These are phyloP conservation scores for Amphipoea oculea DNA, from an alignment of 2,888 invertebrate genomes.

Conservation along the genomic window DNA sequence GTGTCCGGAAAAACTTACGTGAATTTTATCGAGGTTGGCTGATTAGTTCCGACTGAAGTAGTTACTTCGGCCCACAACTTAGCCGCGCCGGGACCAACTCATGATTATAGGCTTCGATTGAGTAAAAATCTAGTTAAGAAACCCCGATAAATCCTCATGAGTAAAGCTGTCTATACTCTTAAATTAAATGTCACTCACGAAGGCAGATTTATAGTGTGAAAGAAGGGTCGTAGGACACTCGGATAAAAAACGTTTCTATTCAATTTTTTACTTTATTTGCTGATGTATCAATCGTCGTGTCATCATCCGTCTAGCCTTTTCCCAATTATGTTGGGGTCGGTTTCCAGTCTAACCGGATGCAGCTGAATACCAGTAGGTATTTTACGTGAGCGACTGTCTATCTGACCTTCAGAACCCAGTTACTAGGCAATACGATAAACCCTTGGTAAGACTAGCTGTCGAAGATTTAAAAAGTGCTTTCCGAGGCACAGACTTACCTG, in stretches of 20 bases:
- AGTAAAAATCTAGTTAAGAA: slow-evolving; percentile 51
- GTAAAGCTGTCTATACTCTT: slow-evolving; percentile 39
- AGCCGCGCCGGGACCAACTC: slow-evolving; percentile 49
- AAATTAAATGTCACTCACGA: slow-evolving; percentile 56
- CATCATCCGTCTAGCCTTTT: background rate
- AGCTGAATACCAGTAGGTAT: background rate
- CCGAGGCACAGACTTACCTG: background rate
- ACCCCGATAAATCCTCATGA: slow-evolving; percentile 49
- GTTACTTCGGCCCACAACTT: slow-evolving; percentile 34
- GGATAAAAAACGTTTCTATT: slow-evolving; percentile 16
- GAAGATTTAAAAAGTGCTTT: background rate
- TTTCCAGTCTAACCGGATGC: background rate
- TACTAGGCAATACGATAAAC: background rate
- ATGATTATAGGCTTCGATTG: slow-evolving; percentile 35
- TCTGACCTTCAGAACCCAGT: background rate
- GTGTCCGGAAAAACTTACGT: slow-evolving; percentile 25
- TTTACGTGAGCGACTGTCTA: background rate
- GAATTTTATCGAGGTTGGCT: slow-evolving; percentile 41
- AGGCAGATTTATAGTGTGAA: slow-evolving; percentile 42
- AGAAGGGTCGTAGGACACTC: slow-evolving; percentile 16
- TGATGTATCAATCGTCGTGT: background rate
- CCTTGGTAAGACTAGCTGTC: background rate
- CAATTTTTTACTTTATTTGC: background rate
- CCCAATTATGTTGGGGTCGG: background rate
- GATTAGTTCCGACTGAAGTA: slow-evolving; percentile 46